Evolutionary conservation across 2,113 vertebrate genomes (phyloP).

Genomic region (Thalassoma bifasciatum): DNA sequence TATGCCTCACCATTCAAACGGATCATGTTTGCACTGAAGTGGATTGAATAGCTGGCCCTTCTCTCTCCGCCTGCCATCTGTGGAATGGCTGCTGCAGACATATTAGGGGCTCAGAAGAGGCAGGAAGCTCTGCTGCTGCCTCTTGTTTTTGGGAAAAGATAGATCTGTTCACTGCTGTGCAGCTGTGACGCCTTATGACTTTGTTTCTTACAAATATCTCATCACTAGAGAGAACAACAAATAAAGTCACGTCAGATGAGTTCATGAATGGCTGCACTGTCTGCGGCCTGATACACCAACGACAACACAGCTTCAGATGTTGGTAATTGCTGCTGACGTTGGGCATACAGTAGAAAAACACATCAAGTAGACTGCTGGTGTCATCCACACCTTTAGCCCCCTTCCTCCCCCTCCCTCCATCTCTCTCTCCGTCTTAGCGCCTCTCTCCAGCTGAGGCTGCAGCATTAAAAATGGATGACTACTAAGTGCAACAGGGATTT

Average conservation of each 20-base stretch:
- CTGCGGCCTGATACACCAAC: slow-evolving; percentile 7
- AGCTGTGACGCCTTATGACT: slow-evolving; percentile 41
- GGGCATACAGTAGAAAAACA: slow-evolving; percentile 28
- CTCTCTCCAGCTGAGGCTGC: slow-evolving; percentile 78
- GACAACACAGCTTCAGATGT: slow-evolving; percentile 31
- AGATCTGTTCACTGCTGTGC: slow-evolving; percentile 23
- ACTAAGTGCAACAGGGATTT: slow-evolving; percentile 85
- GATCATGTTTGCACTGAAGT: slow-evolving; percentile 78
- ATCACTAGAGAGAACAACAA: slow-evolving; percentile 36
- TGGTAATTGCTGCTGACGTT: slow-evolving; percentile 46
- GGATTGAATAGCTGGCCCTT: slow-evolving; percentile 63
- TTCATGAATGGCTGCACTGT: slow-evolving; percentile 50
- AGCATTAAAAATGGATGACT: slow-evolving; percentile 86
- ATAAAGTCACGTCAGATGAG: slow-evolving; percentile 20
- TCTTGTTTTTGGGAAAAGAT: slow-evolving; percentile 27
- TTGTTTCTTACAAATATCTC: slow-evolving; percentile 27
- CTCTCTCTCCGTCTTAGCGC: slow-evolving; percentile 44
- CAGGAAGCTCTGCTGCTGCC: slow-evolving; percentile 44
- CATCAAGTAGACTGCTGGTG: slow-evolving; percentile 42
- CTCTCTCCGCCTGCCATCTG: slow-evolving; percentile 67
- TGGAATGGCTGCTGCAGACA: slow-evolving; percentile 67
- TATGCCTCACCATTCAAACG: slow-evolving; percentile 66
- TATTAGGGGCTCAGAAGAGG: slow-evolving; percentile 46
- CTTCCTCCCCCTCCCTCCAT: slow-evolving; percentile 4
- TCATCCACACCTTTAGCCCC: slow-evolving; percentile 55